Evolutionary conservation across 2,113 vertebrate genomes (phyloP), one percentile per base, ranked within the genome.

Genomic region (Isurus oxyrinchus): DNA sequence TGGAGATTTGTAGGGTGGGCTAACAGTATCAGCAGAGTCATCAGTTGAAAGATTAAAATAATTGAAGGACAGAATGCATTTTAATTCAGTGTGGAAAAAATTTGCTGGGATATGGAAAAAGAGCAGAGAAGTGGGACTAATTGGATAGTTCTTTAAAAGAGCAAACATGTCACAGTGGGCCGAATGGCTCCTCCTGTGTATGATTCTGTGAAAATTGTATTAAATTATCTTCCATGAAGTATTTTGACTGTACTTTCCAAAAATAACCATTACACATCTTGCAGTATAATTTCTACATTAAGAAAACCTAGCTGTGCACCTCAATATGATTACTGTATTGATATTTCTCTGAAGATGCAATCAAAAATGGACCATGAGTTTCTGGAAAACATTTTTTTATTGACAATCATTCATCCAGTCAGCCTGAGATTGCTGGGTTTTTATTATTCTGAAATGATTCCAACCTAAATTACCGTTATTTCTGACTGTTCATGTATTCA

Each of bases 391-490:
- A 55, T 57, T 90, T 88, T 19, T 14, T 84, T 57, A 90, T 90
- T 90, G 53, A 57, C 87, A 55, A 90, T 57, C 44, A 90, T 31
- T 55, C 53, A 31, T 57, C 81, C 87, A 88, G 40, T 53, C 86
- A 88, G 49, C 53, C 87, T 90, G 87, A 31, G 23, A 57, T 57
- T 57, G 87, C 13, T 90, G 21, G 1, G 53, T 5, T 11, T 53
- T 57, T 55, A 31, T 57, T 31, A 10, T 90, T 90, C 53, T 90
- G 49, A 57, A 90, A 57, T 55, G 49, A 90, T 57, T 90, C 87
- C 87, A 90, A 57, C 53, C 87, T 57, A 90, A 90, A 90, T 90
- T 57, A 55, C 55, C 53, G 10, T 90, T 90, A 57, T 90, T 90
- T 90, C 49, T 90, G 87, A 10, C 86, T 91, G 53, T 91, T 91